phyloP scores from a whole-genome alignment of 2,113 vertebrate genomes.

The Microtus richardsoni region DNA sequence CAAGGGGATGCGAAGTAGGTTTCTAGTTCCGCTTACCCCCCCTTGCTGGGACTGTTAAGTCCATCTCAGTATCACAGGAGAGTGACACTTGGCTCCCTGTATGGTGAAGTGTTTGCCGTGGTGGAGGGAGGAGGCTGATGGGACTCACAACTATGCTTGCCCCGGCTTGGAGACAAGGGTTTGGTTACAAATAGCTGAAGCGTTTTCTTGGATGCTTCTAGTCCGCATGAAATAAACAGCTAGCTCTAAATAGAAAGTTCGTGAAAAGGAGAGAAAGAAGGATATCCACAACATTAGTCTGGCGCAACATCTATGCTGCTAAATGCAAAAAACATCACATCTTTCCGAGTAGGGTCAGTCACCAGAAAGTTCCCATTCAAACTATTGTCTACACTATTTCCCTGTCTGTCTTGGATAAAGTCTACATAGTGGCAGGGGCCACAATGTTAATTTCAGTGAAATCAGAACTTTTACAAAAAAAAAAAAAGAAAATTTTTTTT shows the following conservation, averaged over 20 bases:
- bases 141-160: neutral
- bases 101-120: neutral
- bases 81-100: neutral
- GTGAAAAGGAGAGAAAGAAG: neutral
- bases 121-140: neutral
- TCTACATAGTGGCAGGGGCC: neutral
- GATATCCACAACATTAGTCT: neutral
- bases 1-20: neutral
- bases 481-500: no score
- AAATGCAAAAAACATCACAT: neutral
- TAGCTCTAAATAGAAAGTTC: slow-evolving; percentile 14
- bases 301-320: neutral
- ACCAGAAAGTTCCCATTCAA: neutral
- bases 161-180: neutral
- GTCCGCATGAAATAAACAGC: neutral
- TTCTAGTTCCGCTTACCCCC: neutral
- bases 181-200: slow-evolving; percentile 24
- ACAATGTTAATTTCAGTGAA: neutral
- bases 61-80: neutral
- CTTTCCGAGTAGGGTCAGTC: slow-evolving; percentile 19
- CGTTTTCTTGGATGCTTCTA: neutral
- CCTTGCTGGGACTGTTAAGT: neutral
- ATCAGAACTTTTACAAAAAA: neutral
- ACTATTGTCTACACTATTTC: neutral
- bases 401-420: neutral